Evolutionary conservation across 2,888 invertebrate genomes (phyloP).

Genomic region (Ophion ventricosus): DNA sequence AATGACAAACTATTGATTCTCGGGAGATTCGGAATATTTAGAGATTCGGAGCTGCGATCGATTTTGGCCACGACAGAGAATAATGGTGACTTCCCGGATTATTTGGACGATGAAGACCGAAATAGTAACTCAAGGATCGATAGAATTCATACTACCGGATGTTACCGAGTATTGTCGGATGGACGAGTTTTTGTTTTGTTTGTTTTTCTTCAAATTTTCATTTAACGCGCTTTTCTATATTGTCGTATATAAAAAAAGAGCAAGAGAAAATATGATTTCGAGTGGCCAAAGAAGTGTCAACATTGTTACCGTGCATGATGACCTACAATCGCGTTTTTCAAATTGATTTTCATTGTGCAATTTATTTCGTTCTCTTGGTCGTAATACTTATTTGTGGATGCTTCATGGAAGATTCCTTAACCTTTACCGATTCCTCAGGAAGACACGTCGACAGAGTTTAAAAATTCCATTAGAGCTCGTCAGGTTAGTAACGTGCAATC

Average conservation of each 20-base stretch:
- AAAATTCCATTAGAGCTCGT: conserved; percentile 78
- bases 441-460: conserved; percentile 78
- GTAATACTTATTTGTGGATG: conserved; percentile 67
- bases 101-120: conserved; percentile 55
- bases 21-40: conserved; percentile 61
- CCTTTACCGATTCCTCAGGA: conserved; percentile 79
- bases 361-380: conserved; percentile 62
- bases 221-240: background rate
- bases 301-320: background rate
- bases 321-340: background rate
- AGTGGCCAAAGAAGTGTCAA: too few species aligned
- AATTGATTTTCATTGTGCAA: conserved; percentile 51
- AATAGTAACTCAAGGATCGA: conserved; percentile 49
- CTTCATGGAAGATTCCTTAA: conserved; percentile 80
- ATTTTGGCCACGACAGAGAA: conserved; percentile 54
- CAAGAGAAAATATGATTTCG: background rate
- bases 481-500: conserved; percentile 80
- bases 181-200: background rate
- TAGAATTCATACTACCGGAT: background rate
- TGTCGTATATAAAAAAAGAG: background rate
- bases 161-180: background rate
- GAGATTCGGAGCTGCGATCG: conserved; percentile 55
- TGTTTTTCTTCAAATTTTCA: background rate
- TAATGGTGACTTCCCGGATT: conserved; percentile 60
- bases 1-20: conserved; percentile 62